A percentile compares a stretch with the other conserved stretches of the same genome.
These are phyloP conservation scores for Dinomys branickii DNA, from an alignment of 2,113 vertebrate genomes.

Conservation along the genomic window DNA sequence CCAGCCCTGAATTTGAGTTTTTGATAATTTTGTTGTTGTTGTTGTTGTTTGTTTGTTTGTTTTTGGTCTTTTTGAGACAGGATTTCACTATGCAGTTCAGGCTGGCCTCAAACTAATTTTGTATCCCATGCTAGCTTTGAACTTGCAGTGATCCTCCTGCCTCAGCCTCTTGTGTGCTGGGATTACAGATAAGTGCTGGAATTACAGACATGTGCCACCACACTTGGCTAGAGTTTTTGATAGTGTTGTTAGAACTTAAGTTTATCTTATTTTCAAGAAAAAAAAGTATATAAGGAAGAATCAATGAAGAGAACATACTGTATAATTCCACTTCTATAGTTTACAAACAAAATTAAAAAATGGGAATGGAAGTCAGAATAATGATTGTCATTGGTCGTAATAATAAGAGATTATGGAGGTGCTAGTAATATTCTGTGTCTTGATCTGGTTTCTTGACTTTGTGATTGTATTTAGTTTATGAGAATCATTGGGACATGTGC, in stretches of 20 bases:
- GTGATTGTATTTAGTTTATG: neutral
- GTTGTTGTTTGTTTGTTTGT: too few species aligned
- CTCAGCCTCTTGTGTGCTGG: too few species aligned
- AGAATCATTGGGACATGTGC: neutral
- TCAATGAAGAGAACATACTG: neutral
- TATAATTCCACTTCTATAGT: neutral
- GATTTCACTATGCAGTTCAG: too few species aligned
- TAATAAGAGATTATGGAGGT: neutral
- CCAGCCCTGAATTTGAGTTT: too few species aligned
- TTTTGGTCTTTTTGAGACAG: too few species aligned
- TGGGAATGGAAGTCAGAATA: slow-evolving; percentile 10
- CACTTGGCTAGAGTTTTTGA: too few species aligned
- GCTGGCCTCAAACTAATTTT: too few species aligned
- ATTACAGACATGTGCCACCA: too few species aligned
- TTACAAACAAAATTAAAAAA: neutral
- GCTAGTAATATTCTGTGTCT: neutral
- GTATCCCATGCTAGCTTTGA: too few species aligned
- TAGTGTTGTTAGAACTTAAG: neutral
- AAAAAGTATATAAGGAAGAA: neutral
- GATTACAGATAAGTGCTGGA: too few species aligned
- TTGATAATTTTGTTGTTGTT: too few species aligned
- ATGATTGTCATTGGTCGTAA: neutral
- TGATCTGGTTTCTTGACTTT: neutral
- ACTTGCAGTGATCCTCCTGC: too few species aligned
- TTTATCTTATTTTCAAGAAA: neutral